Conservation (phyloP, 2,888 invertebrate genomes). For the Chrysotoxum bicinctum region DNA sequence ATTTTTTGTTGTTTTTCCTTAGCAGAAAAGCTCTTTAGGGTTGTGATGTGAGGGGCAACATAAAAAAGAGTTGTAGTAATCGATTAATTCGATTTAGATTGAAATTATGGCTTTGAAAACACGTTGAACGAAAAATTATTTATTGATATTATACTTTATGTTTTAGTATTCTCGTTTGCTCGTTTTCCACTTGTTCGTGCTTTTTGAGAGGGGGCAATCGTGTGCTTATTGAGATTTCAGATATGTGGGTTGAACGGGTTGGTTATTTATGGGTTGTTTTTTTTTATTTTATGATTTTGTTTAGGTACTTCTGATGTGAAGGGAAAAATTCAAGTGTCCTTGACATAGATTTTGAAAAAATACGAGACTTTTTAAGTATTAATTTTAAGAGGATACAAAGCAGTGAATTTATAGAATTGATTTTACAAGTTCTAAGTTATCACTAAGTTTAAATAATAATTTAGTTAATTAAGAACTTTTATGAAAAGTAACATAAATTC, state of each 20-base stretch:
- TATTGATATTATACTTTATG: slow-evolving; percentile 67
- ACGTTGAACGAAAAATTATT: slow-evolving; percentile 74
- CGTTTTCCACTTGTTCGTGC: slow-evolving; percentile 38
- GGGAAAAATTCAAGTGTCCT: slow-evolving; percentile 45
- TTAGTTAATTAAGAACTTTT: too few relatives aligned
- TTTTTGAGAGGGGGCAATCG: slow-evolving; percentile 57
- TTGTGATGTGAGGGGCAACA: slow-evolving; percentile 74
- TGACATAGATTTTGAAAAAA: slow-evolving; percentile 60
- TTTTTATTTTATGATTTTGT: slow-evolving; percentile 62
- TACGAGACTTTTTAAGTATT: slow-evolving; percentile 2
- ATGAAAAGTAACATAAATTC: too few relatives aligned
- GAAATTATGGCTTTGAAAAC: slow-evolving; percentile 79
- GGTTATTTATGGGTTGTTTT: slow-evolving; percentile 66
- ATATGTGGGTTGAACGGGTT: slow-evolving; percentile 24
- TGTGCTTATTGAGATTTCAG: slow-evolving; percentile 55
- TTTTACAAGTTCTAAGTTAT: too few relatives aligned
- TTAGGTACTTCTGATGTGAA: slow-evolving; percentile 37
- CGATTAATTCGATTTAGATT: slow-evolving; percentile 82
- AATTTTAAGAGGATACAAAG: not conserved
- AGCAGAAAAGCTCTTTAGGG: not conserved
- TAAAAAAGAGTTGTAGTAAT: slow-evolving; percentile 77
- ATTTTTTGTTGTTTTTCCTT: not conserved
- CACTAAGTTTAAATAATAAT: too few relatives aligned
- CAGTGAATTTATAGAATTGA: not conserved
- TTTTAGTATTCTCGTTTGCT: slow-evolving; percentile 46